Conservation (phyloP, 2,888 invertebrate genomes). For the Disparrhopalites patrizii region DNA sequence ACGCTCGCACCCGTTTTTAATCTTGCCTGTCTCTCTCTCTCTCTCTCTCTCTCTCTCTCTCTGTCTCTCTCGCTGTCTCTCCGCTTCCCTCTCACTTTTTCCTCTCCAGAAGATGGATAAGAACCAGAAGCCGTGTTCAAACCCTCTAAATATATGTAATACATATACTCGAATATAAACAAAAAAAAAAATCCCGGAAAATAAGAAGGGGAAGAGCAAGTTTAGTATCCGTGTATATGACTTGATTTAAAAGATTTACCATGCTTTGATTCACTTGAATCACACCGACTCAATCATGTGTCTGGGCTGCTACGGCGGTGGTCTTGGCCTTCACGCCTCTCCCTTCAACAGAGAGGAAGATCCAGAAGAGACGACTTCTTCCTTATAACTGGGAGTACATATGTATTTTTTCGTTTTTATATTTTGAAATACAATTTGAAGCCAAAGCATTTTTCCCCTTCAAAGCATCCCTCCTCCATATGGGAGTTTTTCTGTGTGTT, state of each 20-base stretch:
- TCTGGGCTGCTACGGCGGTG: slow-evolving; percentile 23
- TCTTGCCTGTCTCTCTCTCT: no score
- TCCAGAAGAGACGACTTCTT: no score
- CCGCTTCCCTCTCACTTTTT: not conserved
- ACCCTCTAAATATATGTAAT: slow-evolving; percentile 2
- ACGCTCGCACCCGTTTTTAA: no score
- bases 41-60: not conserved
- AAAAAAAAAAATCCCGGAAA: not conserved
- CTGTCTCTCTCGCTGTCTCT: not conserved
- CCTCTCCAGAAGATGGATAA: slow-evolving; percentile 19
- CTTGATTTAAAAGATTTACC: slow-evolving; percentile 26
- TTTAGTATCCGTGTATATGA: no score
- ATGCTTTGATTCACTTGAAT: slow-evolving; percentile 29
- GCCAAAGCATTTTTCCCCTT: no score
- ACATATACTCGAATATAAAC: no score
- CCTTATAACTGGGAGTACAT: no score
- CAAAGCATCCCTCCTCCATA: not conserved
- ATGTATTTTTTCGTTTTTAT: no score
- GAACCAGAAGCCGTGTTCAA: slow-evolving; percentile 17
- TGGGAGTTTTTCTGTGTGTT: not conserved
- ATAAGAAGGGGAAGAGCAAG: no score
- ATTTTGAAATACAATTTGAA: no score
- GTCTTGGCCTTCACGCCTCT: slow-evolving; percentile 26
- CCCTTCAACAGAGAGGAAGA: not conserved
- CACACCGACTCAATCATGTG: slow-evolving; percentile 24